Evolutionary conservation across 2,888 invertebrate genomes (phyloP).

Genomic region (Strigamia crassipes): DNA sequence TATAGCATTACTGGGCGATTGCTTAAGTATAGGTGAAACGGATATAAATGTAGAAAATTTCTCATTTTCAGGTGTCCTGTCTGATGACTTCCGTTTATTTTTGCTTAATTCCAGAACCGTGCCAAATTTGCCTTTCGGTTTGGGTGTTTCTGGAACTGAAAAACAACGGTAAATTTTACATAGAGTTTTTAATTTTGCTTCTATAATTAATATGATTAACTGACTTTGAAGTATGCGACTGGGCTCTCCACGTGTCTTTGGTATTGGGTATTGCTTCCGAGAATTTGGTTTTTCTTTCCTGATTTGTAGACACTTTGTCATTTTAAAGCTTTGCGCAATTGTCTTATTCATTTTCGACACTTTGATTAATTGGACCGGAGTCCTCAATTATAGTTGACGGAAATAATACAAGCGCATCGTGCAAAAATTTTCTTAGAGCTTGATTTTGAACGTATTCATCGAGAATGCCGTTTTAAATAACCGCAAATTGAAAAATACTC

Average conservation of each 20-base stretch:
- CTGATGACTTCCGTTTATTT: too few relatives aligned
- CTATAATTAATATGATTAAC: neutral
- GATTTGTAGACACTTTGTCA: neutral
- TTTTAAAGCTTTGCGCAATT: neutral
- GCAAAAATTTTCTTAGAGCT: too few relatives aligned
- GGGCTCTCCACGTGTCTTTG: neutral
- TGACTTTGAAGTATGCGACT: neutral
- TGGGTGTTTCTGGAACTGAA: too few relatives aligned
- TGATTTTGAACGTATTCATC: neutral
- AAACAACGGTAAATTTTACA: too few relatives aligned
- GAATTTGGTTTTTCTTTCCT: neutral
- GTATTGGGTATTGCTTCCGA: neutral
- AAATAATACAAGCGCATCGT: too few relatives aligned
- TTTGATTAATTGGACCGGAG: neutral
- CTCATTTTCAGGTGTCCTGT: too few relatives aligned
- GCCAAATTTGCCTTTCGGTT: too few relatives aligned
- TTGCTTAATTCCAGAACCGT: too few relatives aligned
- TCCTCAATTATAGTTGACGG: neutral
- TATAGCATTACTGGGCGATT: too few relatives aligned
- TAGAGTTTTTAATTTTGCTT: too few relatives aligned
- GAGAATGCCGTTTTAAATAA: neutral
- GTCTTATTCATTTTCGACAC: neutral
- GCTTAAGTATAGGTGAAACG: too few relatives aligned
- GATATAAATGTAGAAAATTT: too few relatives aligned
- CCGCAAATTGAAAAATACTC: slow-evolving; percentile 2